phyloP scores from a whole-genome alignment of 2,888 invertebrate species.

The Diplolepis rosae region DNA sequence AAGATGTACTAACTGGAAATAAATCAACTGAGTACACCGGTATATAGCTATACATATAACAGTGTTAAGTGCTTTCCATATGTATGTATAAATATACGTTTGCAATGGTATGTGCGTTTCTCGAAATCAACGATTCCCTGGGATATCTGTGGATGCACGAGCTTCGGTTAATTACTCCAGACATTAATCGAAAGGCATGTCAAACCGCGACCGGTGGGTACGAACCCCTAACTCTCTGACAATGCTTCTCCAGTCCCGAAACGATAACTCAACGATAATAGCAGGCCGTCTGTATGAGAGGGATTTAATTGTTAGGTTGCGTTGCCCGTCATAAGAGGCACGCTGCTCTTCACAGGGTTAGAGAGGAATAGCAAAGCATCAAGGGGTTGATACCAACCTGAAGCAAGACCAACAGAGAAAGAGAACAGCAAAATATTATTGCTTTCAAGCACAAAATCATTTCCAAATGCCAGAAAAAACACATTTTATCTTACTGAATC shows the following conservation, averaged over 20 bases:
- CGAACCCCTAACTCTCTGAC: slow-evolving; percentile 49
- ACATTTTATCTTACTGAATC: too few species aligned
- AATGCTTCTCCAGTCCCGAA: slow-evolving; percentile 51
- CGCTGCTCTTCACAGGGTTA: slow-evolving; percentile 47
- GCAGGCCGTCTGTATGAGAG: slow-evolving; percentile 63
- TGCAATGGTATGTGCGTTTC: slow-evolving; percentile 15
- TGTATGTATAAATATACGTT: not conserved
- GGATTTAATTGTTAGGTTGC: slow-evolving; percentile 70
- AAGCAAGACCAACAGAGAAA: slow-evolving; percentile 37
- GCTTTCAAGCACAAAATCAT: not conserved
- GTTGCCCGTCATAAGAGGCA: slow-evolving; percentile 62
- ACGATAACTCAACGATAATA: slow-evolving; percentile 70
- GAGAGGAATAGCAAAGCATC: slow-evolving; percentile 53
- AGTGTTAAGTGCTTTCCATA: not conserved
- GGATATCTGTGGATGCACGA: slow-evolving; percentile 23
- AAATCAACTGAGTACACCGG: slow-evolving; percentile 14
- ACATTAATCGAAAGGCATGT: slow-evolving; percentile 59
- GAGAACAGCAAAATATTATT: slow-evolving; percentile 7
- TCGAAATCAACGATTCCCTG: slow-evolving; percentile 25
- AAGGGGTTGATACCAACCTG: slow-evolving; percentile 42
- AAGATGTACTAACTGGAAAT: slow-evolving; percentile 13
- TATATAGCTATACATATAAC: not conserved
- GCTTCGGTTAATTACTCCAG: slow-evolving; percentile 57
- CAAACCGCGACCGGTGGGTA: slow-evolving; percentile 43
- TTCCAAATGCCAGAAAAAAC: too few species aligned